phyloP scores from a whole-genome alignment of 2,888 invertebrate genomes.

The Hypomecis atomaria region DNA sequence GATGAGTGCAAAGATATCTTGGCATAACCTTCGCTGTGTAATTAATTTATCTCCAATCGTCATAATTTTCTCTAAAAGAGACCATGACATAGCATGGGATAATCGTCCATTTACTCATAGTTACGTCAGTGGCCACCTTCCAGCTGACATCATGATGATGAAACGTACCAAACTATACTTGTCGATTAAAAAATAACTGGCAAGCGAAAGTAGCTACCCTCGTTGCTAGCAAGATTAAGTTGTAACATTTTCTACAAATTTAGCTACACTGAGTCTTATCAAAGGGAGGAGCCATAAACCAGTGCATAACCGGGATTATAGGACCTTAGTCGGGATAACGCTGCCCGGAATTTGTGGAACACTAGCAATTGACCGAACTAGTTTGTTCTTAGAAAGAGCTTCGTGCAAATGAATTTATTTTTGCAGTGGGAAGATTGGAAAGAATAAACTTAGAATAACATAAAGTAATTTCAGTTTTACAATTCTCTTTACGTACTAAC shows the following conservation, averaged over 20 bases:
- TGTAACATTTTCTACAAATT: constrained; percentile 45
- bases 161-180: too few species aligned
- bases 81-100: too few species aligned
- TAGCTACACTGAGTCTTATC: constrained; percentile 39
- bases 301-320: constrained; percentile 57
- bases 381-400: constrained; percentile 54
- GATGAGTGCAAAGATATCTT: too few species aligned
- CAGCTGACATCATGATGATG: too few species aligned
- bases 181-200: constrained; percentile 12
- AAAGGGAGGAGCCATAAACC: constrained; percentile 57
- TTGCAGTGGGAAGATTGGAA: not conserved
- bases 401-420: constrained; percentile 5
- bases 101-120: too few species aligned
- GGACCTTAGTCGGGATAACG: constrained; percentile 50
- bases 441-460: too few species aligned
- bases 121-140: too few species aligned
- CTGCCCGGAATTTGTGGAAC: constrained; percentile 48
- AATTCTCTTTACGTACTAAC: too few species aligned
- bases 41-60: too few species aligned
- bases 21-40: too few species aligned
- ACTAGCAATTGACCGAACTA: constrained; percentile 55
- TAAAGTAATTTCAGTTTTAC: too few species aligned
- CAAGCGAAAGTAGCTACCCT: constrained; percentile 29
- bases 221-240: constrained; percentile 23
- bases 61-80: too few species aligned